Conservation (phyloP, 2,888 invertebrate genomes). For the Quadroppia sp. region DNA sequence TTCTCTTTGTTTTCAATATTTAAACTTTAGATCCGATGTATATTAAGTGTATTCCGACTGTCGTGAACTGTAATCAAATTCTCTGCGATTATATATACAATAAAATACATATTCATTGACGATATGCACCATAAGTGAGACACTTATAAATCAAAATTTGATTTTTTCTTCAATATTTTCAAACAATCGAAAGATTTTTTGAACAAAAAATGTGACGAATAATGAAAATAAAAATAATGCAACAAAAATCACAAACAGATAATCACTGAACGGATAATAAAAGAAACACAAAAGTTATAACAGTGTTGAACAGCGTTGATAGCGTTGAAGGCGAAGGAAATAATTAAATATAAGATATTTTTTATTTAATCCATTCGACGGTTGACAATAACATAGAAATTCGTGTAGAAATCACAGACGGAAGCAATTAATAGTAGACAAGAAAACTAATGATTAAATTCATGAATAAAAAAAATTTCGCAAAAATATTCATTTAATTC, state of each 20-base stretch:
- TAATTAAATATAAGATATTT: background rate
- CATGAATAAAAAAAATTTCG: background rate
- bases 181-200: too few relatives aligned
- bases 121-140: constrained; percentile 7
- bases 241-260: too few relatives aligned
- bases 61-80: background rate
- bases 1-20: too few relatives aligned
- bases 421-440: constrained; percentile 13
- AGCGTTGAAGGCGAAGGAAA: constrained; percentile 27
- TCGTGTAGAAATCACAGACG: constrained; percentile 34
- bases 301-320: too few relatives aligned
- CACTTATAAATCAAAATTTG: background rate
- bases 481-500: background rate
- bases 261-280: too few relatives aligned
- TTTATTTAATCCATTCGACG: constrained; percentile 27
- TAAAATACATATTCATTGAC: constrained; percentile 7
- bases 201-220: too few relatives aligned
- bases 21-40: background rate
- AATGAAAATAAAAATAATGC: too few relatives aligned
- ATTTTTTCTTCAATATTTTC: background rate
- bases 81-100: background rate
- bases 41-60: background rate
- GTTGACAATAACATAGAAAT: constrained; percentile 33
- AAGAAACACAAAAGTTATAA: too few relatives aligned
- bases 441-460: background rate